phyloP scores from a whole-genome alignment of 2,888 invertebrate genomes.

The Elysia crispata region DNA sequence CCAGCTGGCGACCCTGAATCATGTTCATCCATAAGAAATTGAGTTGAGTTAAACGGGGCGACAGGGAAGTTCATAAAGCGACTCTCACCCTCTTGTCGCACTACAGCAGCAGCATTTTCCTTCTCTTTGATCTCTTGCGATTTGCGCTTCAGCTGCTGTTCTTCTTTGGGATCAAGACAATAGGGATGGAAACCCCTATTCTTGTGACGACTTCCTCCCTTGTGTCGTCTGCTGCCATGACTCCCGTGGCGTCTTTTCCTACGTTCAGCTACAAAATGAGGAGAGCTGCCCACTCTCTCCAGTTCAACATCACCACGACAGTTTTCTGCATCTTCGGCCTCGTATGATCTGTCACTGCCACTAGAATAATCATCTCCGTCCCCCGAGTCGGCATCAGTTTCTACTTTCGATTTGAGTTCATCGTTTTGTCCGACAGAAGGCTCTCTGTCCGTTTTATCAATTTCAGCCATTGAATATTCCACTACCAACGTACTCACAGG shows the following conservation, averaged over 20 bases:
- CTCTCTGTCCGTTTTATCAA: not conserved
- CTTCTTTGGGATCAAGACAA: not conserved
- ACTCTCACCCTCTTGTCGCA: conserved; percentile 37
- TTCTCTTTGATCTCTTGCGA: conserved; percentile 44
- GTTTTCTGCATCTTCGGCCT: conserved; percentile 36
- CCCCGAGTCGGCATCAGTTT: conserved; percentile 32
- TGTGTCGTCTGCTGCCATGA: conserved; percentile 48
- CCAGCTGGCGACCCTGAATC: conserved; percentile 30
- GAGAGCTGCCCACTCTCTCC: too few relatives aligned
- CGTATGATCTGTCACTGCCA: conserved; percentile 46
- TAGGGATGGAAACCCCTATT: conserved; percentile 39
- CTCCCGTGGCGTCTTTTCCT: conserved; percentile 40
- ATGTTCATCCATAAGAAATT: conserved; percentile 48
- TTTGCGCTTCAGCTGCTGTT: conserved; percentile 39
- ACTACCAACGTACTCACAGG: conserved; percentile 41
- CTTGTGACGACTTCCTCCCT: conserved; percentile 47
- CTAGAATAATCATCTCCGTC: conserved; percentile 44
- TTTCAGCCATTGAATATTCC: conserved; percentile 50
- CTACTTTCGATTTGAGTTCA: not conserved
- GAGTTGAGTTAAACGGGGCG: conserved; percentile 46
- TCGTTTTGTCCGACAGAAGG: not conserved
- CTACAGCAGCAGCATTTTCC: conserved; percentile 45
- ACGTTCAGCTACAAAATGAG: not conserved
- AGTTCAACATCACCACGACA: conserved; percentile 25
- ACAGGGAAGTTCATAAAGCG: conserved; percentile 44